Evolutionary conservation across 2,797 vertebrate species (phyloP), one percentile per base, ranked within the genome.

Genomic region (Triplophysa yarkandensis): DNA sequence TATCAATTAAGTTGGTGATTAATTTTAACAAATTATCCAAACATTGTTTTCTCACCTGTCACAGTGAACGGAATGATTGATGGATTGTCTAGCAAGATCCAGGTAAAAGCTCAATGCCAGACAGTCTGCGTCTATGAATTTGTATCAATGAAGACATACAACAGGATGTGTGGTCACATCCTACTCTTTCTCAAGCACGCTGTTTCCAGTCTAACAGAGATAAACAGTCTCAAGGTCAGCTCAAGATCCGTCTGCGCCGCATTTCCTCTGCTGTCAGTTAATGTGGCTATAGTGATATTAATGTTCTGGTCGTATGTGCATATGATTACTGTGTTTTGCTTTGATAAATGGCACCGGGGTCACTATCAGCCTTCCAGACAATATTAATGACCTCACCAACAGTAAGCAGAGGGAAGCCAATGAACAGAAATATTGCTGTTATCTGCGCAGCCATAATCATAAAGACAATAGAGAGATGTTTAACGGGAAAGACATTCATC

Each of bases 381-480:
- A 77, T 81, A 83, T 80, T 79, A 83, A 83, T 81, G 75, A 69
- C 63, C 73, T 23, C 34, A 61, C 23, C 13, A 70, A 46, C 63
- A 7, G 46, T 74, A 66, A 74, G 71, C 71, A 74, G 72, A 74
- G 63, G 39, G 21, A 67, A 67, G 63, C 63, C 72, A 79, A 72
- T 77, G 78, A 79, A 71, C 79, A 79, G 81, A 83, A 81, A 81
- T 83, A 83, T 83, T 79, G 69, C 71, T 76, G 77, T 83, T 83
- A 83, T 83, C 82, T 81, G 64, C 46, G 43, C 27, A 30, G 65
- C 71, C 60, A 77, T 76, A 78, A 76, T 81, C 77, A 81, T 81
- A 79, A 77, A 63, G 32, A 65, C 73, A 81, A 73, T 73, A 67
- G 72, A 79, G 71, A 72, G 75, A 81, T 83, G 68, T 81, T 77